phyloP scores from a whole-genome alignment of 64 coral and sea anemone species.

The Actinia equina region DNA sequence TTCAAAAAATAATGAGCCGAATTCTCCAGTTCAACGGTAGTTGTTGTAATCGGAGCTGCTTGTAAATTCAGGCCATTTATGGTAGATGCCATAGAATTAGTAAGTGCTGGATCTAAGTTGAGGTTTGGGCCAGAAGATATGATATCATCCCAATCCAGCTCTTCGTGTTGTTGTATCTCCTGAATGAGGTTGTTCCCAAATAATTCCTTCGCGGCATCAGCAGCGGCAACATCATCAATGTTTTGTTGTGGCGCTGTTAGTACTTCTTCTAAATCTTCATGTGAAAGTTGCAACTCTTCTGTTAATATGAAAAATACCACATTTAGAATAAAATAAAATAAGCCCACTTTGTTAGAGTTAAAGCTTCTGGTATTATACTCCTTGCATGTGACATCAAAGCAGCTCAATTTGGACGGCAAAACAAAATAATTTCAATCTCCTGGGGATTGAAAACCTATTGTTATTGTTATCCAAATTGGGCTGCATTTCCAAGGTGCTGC shows the following conservation, averaged over 20 bases:
- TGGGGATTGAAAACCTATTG: too few species aligned
- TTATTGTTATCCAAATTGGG: too few species aligned
- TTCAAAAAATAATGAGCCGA: conserved; percentile 86
- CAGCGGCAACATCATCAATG: conserved; percentile 80
- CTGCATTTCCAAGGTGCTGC: too few species aligned
- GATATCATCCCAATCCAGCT: conserved; percentile 96
- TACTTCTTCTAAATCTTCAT: conserved; percentile 71
- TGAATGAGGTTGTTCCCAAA: conserved; percentile 96
- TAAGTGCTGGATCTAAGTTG: conserved; percentile 73
- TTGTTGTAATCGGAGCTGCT: conserved; percentile 62
- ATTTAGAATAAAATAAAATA: too few species aligned
- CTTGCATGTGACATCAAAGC: too few species aligned
- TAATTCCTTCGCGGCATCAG: conserved; percentile 99
- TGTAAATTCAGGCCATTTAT: conserved; percentile 43
- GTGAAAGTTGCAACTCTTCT: conserved; percentile 89
- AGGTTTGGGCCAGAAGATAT: conserved; percentile 87
- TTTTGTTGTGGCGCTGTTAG: conserved; percentile 27
- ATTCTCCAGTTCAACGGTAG: conserved; percentile 95
- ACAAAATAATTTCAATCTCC: too few species aligned
- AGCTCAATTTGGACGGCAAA: too few species aligned
- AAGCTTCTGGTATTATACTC: too few species aligned
- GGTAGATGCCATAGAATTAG: conserved; percentile 56
- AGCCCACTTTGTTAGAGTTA: too few species aligned
- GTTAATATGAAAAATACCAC: not conserved
- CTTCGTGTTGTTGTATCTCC: conserved; percentile 96